Evolutionary conservation across 2,888 invertebrate species (phyloP).

Genomic region (Phyto melanocephala): DNA sequence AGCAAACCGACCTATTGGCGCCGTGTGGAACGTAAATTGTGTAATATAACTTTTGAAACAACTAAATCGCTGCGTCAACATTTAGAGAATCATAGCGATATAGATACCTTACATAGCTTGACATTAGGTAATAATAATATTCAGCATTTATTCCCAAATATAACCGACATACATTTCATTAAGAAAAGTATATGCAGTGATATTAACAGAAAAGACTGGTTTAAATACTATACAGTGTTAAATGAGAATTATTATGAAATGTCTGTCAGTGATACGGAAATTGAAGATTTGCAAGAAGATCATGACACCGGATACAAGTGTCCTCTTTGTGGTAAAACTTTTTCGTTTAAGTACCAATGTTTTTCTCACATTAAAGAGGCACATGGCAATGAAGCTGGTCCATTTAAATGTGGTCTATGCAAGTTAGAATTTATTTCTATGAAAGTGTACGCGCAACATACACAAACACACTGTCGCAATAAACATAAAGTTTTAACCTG

Average conservation of each 20-base stretch:
- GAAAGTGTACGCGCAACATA: slow-evolving; percentile 80
- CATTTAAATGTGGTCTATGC: slow-evolving; percentile 80
- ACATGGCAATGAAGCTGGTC: slow-evolving; percentile 78
- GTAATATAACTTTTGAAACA: slow-evolving; percentile 69
- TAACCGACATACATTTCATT: slow-evolving; percentile 65
- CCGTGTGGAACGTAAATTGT: slow-evolving; percentile 75
- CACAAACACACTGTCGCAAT: slow-evolving; percentile 77
- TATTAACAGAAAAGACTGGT: slow-evolving; percentile 66
- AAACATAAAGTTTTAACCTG: slow-evolving; percentile 71
- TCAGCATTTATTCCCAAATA: slow-evolving; percentile 63
- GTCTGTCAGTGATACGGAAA: slow-evolving; percentile 76
- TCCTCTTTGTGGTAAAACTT: slow-evolving; percentile 69
- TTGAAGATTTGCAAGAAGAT: slow-evolving; percentile 66
- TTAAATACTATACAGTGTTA: slow-evolving; percentile 72
- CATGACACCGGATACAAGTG: slow-evolving; percentile 68
- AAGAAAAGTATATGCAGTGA: slow-evolving; percentile 69
- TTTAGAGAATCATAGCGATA: slow-evolving; percentile 67
- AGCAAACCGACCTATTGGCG: slow-evolving; percentile 68
- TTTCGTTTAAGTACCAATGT: slow-evolving; percentile 72
- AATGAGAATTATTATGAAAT: slow-evolving; percentile 76
- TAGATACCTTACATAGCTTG: slow-evolving; percentile 60
- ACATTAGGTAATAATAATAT: slow-evolving; percentile 69
- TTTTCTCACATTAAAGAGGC: slow-evolving; percentile 72
- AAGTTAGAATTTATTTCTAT: slow-evolving; percentile 80
- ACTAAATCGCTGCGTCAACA: slow-evolving; percentile 72